Percentiles rank a stretch among this genome's conserved stretches.
phyloP scores from a whole-genome alignment of 2,888 invertebrate genomes.

The Bembecia ichneumoniformis region DNA sequence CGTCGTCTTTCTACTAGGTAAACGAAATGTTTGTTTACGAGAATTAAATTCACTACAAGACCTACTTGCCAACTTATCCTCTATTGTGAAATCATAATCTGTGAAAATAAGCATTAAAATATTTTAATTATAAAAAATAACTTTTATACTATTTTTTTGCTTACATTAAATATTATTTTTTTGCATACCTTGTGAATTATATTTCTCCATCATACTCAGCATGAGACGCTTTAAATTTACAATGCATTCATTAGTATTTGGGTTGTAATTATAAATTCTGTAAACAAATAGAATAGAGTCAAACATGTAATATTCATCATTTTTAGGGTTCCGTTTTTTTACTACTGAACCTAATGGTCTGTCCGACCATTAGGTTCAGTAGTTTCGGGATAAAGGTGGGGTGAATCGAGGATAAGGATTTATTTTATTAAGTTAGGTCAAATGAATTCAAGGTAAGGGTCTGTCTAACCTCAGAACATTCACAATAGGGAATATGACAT shows the following conservation, averaged over 20 bases:
- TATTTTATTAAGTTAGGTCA: no score
- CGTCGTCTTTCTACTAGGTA: no score
- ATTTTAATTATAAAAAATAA: neutral
- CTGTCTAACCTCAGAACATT: no score
- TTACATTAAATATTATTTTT: neutral
- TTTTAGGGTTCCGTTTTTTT: no score
- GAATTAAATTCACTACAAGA: neutral
- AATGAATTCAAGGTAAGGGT: no score
- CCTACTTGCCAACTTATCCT: slow-evolving; percentile 28
- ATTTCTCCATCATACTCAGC: slow-evolving; percentile 21
- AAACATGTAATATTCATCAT: no score
- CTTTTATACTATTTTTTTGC: neutral
- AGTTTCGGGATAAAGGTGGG: no score
- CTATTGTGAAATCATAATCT: slow-evolving; percentile 15
- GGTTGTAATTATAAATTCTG: slow-evolving; percentile 37
- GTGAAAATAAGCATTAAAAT: slow-evolving; percentile 9
- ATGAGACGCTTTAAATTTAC: slow-evolving; percentile 31
- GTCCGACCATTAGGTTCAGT: no score
- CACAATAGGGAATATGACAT: no score
- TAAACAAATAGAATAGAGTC: slow-evolving; percentile 13
- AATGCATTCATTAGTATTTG: slow-evolving; percentile 30
- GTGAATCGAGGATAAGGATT: no score
- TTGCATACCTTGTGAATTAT: slow-evolving; percentile 24
- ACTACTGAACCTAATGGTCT: no score
- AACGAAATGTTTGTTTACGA: no score